Evolutionary conservation across 2,888 invertebrate genomes (phyloP), one percentile per base, ranked within the genome.

Genomic region (Volucella inanis): DNA sequence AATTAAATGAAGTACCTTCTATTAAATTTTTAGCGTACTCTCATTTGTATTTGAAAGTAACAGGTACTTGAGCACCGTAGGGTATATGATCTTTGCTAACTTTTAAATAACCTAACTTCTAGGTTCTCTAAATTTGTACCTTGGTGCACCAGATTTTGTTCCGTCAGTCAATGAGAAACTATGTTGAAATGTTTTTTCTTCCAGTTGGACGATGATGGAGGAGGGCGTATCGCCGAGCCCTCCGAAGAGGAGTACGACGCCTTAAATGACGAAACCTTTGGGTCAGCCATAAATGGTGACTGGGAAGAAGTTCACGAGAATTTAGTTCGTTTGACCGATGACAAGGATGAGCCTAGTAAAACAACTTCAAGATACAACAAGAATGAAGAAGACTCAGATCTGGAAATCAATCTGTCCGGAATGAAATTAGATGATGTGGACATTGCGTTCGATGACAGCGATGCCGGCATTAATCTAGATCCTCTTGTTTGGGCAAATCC

Each of bases 201-300:
- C 52, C n/a, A 89, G 88, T 87, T 91, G 89, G 92, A 91, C 61
- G 90, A 91, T 88, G 91, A 89, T 67, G 89, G 89, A 64, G 90
- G 90, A 67, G 89, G 90, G 49, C 94, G 94, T 75, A 95, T 95
- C 88, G 95, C 95, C 89, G 94, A 91, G 83, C 94, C 93, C 54
- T 94, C 95, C 3, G 96, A 96, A 89, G 97, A 97, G 87, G 97
- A 97, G 89, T 97, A 97, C 92, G 97, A 98, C 93, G 97, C 97
- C 0, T 94, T 97, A 87, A 98, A 98, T 89, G 96, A 98, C 92
- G 98, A 98, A 92, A 98, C 98, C 0, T 98, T 98, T 91, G 98
- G 98, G 38, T 95, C 95, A 67, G 95, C 95, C 87, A 95, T 95
- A 90, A 93, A 94, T 81, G 94, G 94, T 14, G 96, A 96, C 89